Base-by-base conservation (phyloP, 1,140 invertebrate species). In the Drosophila dunni region DNA sequence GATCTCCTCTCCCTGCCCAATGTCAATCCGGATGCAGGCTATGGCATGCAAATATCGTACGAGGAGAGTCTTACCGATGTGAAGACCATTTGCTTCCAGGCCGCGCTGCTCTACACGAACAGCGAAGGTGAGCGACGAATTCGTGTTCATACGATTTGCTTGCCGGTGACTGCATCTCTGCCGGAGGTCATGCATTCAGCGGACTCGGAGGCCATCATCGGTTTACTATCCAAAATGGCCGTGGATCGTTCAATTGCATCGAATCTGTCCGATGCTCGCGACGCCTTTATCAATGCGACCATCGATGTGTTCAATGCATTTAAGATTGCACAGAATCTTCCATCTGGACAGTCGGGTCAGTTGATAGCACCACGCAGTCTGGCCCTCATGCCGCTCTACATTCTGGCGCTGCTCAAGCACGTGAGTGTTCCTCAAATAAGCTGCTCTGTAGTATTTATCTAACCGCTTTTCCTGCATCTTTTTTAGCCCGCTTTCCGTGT, bases 81-180 rank as follows among this genome's bases (percentile, higher is more conserved):
- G 10, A 96, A 97, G 86, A 96, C 94, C 51, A 97, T 98, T 51
- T 98, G 98, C 93, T 99, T 99, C 94, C 99, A 99, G 94, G 98
- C 98, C 5, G 99, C 99, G 11, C 92, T 99, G 44, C 94, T 99
- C 0, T 99, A 99, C 86, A 99, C 99, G 1, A 99, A 98, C 20
- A 98, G 97, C 93, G 98, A 98, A 96, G 98, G 98, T 42, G 99
- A 99, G 93, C 94, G 99, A 71, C 94, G 98, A 74, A 99, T 99
- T 86, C 94, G 99, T 74, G 99, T 99, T 4, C 99, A 99, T 92
- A 99, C 98, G 0, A 91, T 99, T 17, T 98, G 98, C 93, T 91
- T 99, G 65, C 99, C 99, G 13, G 96, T 99, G 5, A 96, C 96
- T 0, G 94, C 94, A 20, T 97, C 95, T 81, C 90, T 99, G 44